Base-by-base conservation (phyloP, 2,797 vertebrate genomes). In the Pempheris klunzingeri region DNA sequence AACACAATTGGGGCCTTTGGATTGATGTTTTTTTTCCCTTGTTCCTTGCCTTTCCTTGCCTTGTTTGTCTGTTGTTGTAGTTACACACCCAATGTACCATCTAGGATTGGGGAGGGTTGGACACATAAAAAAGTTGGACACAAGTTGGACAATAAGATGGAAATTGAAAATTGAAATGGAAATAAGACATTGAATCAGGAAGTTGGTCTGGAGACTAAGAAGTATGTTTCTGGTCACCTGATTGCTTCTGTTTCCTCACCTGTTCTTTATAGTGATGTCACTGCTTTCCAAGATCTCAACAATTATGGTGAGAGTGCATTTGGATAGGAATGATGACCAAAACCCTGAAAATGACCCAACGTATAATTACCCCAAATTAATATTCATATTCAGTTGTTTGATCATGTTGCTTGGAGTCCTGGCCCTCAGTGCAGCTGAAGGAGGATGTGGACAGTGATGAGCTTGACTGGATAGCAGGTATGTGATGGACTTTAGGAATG, bases 381-480 rank as follows among this genome's bases (percentile, higher is more conserved):
- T 46, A 5, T 20, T 61, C 11, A 32, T n/a, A 32, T 63, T 13
- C 6, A 10, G 3, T 26, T 34, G 6, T 41, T 41, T 61, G 26
- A 57, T 50, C 17, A 46, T 28, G 34, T 28, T 65, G 26, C 24
- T 32, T 44, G n/a, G 47, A 52, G 46, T 49, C 24, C 20, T 59
- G 44, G 67, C 41, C 66, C 34, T 39, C 22, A 32, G n/a, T 52
- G 18, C 78, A 61, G 71, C 66, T 72, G 22, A 55, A 62, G 55
- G 66, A 69, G 54, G 32, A 66, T 20, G 34, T 61, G 64, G 26
- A 50, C 60, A 50, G 15, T 64, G 41, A 71, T 49, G 18, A 65
- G 74, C 68, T 28, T 80, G 64, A 76, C 52, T 79, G 76, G 49
- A 53, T 36, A 58, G 24, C 53, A 78, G 83, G 73, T 82, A 87